Percentiles rank a stretch among this genome's conserved stretches.
These are phyloP conservation scores for Emberiza fucata DNA, from an alignment of 2,113 vertebrate genomes.

Conservation along the genomic window DNA sequence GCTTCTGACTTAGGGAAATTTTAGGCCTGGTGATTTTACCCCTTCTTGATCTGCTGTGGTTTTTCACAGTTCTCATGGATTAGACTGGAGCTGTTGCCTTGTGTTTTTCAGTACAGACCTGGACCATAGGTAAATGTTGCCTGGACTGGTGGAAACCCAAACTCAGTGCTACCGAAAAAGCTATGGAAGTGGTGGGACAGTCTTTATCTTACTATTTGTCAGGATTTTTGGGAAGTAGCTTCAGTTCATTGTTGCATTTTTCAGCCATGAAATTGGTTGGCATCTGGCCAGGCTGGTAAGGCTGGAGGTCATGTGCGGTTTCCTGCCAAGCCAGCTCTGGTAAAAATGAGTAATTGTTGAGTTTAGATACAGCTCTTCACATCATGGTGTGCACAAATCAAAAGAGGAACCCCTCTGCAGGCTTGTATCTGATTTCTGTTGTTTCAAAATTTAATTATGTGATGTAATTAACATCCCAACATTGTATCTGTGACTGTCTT, in stretches of 20 bases:
- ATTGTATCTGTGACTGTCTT: not conserved
- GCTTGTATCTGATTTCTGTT: slow-evolving; percentile 31
- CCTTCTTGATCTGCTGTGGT: not conserved
- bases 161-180: not conserved
- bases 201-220: not conserved
- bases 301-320: not conserved
- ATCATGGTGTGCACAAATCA: not conserved
- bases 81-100: not conserved
- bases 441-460: not conserved
- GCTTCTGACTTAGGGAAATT: not conserved
- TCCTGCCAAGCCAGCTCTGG: slow-evolving; percentile 11
- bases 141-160: not conserved
- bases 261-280: not conserved
- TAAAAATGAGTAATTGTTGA: not conserved
- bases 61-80: not conserved
- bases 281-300: not conserved
- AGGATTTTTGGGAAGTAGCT: not conserved
- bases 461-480: not conserved
- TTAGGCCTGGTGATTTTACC: not conserved
- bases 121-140: not conserved
- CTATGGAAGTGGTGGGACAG: not conserved
- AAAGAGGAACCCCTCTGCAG: not conserved
- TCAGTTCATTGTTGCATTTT: not conserved
- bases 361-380: not conserved
- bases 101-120: not conserved